Evolutionary conservation across 2,888 invertebrate genomes (phyloP), one percentile per base, ranked within the genome.

Genomic region (Flexamia atlantica): DNA sequence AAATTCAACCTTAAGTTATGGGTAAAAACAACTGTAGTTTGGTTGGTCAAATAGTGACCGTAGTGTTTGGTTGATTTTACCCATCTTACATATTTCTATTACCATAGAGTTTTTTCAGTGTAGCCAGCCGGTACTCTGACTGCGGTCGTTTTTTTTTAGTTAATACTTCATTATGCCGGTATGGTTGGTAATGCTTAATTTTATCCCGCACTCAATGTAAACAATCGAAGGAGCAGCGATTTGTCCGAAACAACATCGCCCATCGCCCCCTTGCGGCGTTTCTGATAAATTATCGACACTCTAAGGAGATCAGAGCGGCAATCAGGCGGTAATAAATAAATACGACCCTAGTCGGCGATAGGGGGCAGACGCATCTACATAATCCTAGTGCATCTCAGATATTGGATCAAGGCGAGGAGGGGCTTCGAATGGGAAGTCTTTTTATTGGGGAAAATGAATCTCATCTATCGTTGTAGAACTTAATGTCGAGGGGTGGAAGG

Each of bases 261-360:
- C 12, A 5, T 14, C 64, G 23, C 28, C 17, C 64, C 14, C 64
- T 28, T 5, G 9, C 64, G 28, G 64, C 5, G 64, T 1, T 64
- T 17, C 12, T 0, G 70, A 70, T 70, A 70, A 70, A 23, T 70
- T 70, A 70, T 70, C 70, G 70, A 70, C 23, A 70, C 70, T 70
- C 40, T 70, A 70, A 70, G 70, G 70, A 70, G 70, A 70, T 70
- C 70, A 70, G 40, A 36, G 70, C 23, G n/a, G 36, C 70, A 70
- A 40, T 70, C 70, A 40, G 70, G 40, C 20, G 20, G 40, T 70
- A 70, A 70, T 70, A 70, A 70, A 70, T 70, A 70, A 70, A 70
- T 70, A 70, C 36, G 36, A 40, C 70, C 70, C 70, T 68, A 70
- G 36, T 9, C 40, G 40, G 9, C 36, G 40, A 64, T 30, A 70